Evolutionary conservation across 2,888 invertebrate genomes (phyloP), one percentile per base, ranked within the genome.

Genomic region (Holacanthella duospinosa): DNA sequence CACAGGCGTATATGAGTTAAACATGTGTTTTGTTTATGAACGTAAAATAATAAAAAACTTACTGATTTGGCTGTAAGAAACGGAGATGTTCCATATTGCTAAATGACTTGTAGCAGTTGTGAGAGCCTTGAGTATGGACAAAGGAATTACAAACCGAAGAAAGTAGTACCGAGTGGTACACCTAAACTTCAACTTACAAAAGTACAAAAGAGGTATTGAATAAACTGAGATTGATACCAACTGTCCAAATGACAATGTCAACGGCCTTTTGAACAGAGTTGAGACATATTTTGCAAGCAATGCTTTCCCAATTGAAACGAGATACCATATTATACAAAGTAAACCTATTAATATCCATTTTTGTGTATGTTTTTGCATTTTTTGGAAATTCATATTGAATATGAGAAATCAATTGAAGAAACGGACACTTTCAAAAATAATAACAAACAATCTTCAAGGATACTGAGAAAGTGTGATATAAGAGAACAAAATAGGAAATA

Each of bases 1-100:
- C n/a, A n/a, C n/a, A n/a, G n/a, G n/a, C n/a, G n/a, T n/a, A n/a
- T n/a, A n/a, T n/a, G n/a, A n/a, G n/a, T n/a, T n/a, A n/a, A n/a
- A n/a, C n/a, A n/a, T n/a, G n/a, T n/a, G n/a, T n/a, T n/a, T n/a
- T n/a, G n/a, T n/a, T n/a, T n/a, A n/a, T n/a, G n/a, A n/a, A n/a
- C n/a, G n/a, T n/a, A n/a, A n/a, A n/a, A n/a, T n/a, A n/a, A n/a
- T n/a, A n/a, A n/a, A n/a, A 9, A 9, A n/a, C 48, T 48, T 48
- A 48, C 48, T 48, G 48, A 48, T 48, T 48, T 95, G 95, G 54
- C 94, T 93, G 79, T 94, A 95, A 0, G 94, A 94, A 27, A 96
- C 90, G 27, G 95, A 93, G 64, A 95, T 93, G 79, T 93, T 94
- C 93, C 93, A 94, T 75, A 95, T 87, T 4, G 59, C 59, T 2